phyloP scores from a whole-genome alignment of 2,113 vertebrate genomes.

The Prunella himalayana region DNA sequence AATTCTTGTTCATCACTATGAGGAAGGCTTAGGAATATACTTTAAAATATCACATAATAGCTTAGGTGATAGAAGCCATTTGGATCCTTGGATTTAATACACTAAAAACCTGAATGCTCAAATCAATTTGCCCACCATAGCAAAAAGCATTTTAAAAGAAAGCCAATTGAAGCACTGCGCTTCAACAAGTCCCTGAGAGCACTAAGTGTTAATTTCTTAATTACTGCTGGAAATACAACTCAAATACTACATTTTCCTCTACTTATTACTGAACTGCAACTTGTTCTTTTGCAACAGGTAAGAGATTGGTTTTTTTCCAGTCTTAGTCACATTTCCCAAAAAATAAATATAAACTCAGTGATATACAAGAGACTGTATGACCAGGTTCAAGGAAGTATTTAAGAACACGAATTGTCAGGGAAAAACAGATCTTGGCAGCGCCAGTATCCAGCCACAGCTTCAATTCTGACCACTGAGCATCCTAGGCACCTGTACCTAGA shows the following conservation, averaged over 20 bases:
- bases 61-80: neutral
- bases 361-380: neutral
- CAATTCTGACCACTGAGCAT: neutral
- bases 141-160: neutral
- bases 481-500: neutral
- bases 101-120: neutral
- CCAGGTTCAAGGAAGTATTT: neutral
- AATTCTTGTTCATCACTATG: neutral
- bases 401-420: rapidly evolving
- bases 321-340: neutral
- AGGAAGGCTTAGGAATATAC: neutral
- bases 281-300: neutral
- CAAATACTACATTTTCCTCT: neutral
- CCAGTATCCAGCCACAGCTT: neutral
- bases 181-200: neutral
- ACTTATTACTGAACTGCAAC: neutral
- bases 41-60: neutral
- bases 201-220: neutral
- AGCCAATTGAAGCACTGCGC: neutral
- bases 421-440: neutral
- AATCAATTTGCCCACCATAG: rapidly evolving
- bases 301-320: rapidly evolving
- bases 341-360: neutral
- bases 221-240: neutral
- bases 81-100: neutral